Conservation (phyloP, 2,113 vertebrate genomes). For the Typhlomys cinereus region DNA sequence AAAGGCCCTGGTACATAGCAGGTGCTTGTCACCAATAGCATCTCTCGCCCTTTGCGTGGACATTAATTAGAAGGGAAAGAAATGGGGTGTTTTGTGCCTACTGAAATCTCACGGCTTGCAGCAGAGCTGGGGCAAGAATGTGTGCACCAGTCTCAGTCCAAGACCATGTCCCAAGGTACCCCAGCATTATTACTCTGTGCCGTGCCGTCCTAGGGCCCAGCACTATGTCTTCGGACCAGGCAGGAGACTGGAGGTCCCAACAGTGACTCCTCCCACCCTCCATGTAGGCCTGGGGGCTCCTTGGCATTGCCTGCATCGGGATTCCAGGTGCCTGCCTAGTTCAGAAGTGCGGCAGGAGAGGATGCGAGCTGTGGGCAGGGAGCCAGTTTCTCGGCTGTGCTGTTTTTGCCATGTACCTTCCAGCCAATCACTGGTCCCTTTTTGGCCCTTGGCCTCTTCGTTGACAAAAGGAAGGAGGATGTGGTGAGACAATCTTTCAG, state of each 20-base stretch:
- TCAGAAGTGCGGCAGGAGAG: not conserved
- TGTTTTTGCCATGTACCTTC: not conserved
- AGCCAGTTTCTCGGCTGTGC: not conserved
- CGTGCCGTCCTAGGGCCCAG: too few species aligned
- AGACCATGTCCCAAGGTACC: not conserved
- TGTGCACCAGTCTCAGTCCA: not conserved
- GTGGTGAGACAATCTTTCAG: not conserved
- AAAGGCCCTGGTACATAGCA: not conserved
- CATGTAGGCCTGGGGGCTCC: not conserved
- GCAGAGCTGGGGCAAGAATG: not conserved
- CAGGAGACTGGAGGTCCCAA: not conserved
- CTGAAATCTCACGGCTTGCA: not conserved
- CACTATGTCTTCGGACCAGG: not conserved
- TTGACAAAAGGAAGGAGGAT: not conserved
- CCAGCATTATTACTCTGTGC: not conserved
- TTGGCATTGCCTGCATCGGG: not conserved
- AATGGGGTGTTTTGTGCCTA: not conserved
- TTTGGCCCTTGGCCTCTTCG: not conserved
- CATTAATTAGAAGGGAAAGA: constrained; percentile 14
- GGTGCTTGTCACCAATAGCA: not conserved
- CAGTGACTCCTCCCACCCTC: not conserved
- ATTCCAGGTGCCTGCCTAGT: not conserved
- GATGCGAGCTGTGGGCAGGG: not conserved
- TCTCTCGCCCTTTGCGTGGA: not conserved
- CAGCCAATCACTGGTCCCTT: not conserved